These are phyloP conservation scores for Stigmatopora nigra DNA, from an alignment of 2,113 vertebrate genomes.

Conservation along the genomic window DNA sequence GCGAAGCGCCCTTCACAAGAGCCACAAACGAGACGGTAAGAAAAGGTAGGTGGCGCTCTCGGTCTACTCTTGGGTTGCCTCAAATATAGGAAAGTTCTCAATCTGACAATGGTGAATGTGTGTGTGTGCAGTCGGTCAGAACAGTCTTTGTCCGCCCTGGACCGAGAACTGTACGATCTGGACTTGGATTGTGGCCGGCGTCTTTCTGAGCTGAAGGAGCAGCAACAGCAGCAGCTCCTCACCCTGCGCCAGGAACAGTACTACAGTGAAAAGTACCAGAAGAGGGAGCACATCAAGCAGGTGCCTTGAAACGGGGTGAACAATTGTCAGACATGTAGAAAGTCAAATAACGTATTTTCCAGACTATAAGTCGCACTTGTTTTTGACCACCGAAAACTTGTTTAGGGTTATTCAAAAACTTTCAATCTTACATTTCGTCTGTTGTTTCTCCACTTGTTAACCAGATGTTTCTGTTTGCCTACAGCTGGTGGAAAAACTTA, in stretches of 20 bases:
- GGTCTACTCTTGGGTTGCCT: background rate
- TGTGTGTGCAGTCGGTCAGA: conserved; percentile 74
- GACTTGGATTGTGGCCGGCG: conserved; percentile 83
- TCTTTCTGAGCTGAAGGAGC: conserved; percentile 83
- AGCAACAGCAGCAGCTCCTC: conserved; percentile 89
- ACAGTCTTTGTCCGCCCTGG: conserved; percentile 74
- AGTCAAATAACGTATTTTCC: too few species aligned
- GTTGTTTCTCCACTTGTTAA: background rate
- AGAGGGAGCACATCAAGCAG: conserved; percentile 92
- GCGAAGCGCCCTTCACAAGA: conserved; percentile 80
- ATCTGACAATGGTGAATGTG: background rate
- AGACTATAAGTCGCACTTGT: too few species aligned
- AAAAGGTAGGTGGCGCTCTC: conserved; percentile 78
- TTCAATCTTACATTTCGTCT: too few species aligned
- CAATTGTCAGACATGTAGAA: too few species aligned
- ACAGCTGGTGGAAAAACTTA: conserved; percentile 92
- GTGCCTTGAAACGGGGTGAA: conserved; percentile 45
- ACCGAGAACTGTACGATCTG: conserved; percentile 80
- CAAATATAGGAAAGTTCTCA: background rate
- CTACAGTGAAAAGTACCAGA: conserved; percentile 97
- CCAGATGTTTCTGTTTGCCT: conserved; percentile 7
- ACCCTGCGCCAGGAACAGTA: conserved; percentile 94
- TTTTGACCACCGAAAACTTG: too few species aligned
- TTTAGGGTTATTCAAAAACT: too few species aligned
- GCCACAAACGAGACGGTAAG: conserved; percentile 86